Evolutionary conservation across 2,888 invertebrate species (phyloP).

Genomic region (Malthinus seriepunctatus): DNA sequence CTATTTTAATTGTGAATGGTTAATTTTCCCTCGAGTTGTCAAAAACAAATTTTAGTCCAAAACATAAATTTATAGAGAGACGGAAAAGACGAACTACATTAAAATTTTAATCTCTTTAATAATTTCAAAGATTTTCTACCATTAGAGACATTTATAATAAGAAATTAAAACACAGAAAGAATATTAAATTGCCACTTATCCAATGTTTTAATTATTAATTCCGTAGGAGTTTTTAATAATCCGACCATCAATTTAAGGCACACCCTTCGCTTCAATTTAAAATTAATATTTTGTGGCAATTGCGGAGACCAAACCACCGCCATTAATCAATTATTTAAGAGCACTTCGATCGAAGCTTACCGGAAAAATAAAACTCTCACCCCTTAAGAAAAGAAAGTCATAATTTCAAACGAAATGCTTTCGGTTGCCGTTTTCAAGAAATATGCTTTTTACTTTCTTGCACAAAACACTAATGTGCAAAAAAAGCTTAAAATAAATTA

Average conservation of each 20-base stretch:
- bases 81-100: no score
- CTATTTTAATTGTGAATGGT: no score
- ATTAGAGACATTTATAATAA: neutral
- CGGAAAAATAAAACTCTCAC: conserved; percentile 21
- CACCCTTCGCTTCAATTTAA: conserved; percentile 5
- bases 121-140: neutral
- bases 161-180: conserved; percentile 11
- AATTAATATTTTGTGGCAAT: conserved; percentile 10
- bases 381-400: conserved; percentile 15
- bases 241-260: neutral
- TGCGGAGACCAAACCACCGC: neutral
- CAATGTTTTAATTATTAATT: conserved; percentile 17
- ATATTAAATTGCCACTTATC: conserved; percentile 13
- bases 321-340: conserved; percentile 13
- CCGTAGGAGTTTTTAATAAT: conserved; percentile 12
- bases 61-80: no score
- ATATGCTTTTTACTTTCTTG: conserved; percentile 29
- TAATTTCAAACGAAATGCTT: conserved; percentile 28
- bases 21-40: no score
- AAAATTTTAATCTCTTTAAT: neutral
- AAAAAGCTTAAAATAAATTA: conserved; percentile 37
- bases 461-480: conserved; percentile 42
- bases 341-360: conserved; percentile 2
- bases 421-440: conserved; percentile 32
- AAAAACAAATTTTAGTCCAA: no score